Evolutionary conservation across 2,888 invertebrate species (phyloP), one percentile per base, ranked within the genome.

Genomic region (Aleiodes testaceus): DNA sequence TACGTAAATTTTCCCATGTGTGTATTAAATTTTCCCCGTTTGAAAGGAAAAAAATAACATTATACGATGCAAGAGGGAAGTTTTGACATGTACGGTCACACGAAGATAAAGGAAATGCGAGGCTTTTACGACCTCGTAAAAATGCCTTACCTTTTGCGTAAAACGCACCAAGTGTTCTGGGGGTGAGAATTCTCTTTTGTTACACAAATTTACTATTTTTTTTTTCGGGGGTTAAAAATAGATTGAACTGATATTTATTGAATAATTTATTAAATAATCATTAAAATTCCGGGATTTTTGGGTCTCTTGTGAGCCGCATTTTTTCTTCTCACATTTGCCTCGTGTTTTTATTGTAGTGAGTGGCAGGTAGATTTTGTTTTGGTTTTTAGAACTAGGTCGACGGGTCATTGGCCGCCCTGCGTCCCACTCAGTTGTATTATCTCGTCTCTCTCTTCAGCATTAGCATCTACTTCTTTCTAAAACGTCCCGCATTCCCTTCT

Each of bases 371-470:
- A 79, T 82, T 84, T 85, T 84, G 84, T 85, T 85, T 85, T 84
- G 80, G 84, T 84, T 83, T 82, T 78, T 79, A 53, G 82, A 84
- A 84, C 80, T 84, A 80, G 84, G 84, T 79, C 84, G 80, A 72
- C 76, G 76, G 84, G 82, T 82, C 84, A 77, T 80, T 79, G 83
- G 66, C 79, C 81, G 74, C 63, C 55, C 72, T 64, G 53, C 55
- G 66, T 74, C 71, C 64, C 73, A 45, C 65, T 67, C 52, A 69
- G 14, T 72, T 70, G 66, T 61, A 69, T 64, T 66, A 61, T 64
- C 50, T 64, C 18, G 55, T 69, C 69, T 55, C 55, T 16, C 59
- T 59, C 26, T n/a, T 16, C n/a, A 18, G 7, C 20, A 63, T 63
- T 22, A 22, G 16, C 53, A 68, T 72, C 63, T 68, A 63, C 70